Evolutionary conservation across 2,797 vertebrate genomes (phyloP).

Genomic region (Cheracebus regulus): DNA sequence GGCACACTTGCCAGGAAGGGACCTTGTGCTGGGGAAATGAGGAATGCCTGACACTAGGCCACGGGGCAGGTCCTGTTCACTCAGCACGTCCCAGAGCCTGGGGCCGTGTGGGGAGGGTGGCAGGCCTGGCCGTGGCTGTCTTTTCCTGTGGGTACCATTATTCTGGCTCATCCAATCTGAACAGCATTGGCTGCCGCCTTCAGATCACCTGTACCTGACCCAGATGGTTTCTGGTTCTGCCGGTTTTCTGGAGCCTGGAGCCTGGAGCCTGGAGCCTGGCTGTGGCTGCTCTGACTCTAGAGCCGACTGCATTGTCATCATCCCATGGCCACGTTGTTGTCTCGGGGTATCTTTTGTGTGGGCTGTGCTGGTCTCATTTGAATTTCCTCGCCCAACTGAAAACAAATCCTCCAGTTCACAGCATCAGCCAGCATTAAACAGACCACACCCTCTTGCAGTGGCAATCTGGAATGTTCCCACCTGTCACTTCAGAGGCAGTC

Average conservation of each 20-base stretch:
- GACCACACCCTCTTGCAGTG: rapidly evolving
- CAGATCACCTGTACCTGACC: too few relatives aligned
- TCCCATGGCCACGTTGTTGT: rapidly evolving
- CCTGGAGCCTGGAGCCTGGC: not conserved
- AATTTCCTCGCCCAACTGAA: too few relatives aligned
- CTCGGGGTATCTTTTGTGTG: rapidly evolving
- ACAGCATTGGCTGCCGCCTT: not conserved
- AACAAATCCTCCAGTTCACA: not conserved
- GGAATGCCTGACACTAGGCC: not conserved
- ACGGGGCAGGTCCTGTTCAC: rapidly evolving
- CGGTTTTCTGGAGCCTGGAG: not conserved
- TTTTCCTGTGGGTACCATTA: too few relatives aligned
- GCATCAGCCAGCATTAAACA: not conserved
- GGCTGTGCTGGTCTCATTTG: not conserved
- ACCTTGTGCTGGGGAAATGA: not conserved
- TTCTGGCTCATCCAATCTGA: not conserved
- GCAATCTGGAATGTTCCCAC: rapidly evolving
- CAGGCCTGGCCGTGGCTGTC: too few relatives aligned
- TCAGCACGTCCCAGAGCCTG: not conserved
- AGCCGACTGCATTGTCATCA: not conserved
- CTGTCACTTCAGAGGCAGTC: rapidly evolving
- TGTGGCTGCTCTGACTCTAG: rapidly evolving
- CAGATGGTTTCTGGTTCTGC: not conserved
- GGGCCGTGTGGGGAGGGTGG: too few relatives aligned
- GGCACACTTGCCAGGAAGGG: too few relatives aligned